phyloP scores from a whole-genome alignment of 2,888 invertebrate genomes.

The Amblyteles armatorius region DNA sequence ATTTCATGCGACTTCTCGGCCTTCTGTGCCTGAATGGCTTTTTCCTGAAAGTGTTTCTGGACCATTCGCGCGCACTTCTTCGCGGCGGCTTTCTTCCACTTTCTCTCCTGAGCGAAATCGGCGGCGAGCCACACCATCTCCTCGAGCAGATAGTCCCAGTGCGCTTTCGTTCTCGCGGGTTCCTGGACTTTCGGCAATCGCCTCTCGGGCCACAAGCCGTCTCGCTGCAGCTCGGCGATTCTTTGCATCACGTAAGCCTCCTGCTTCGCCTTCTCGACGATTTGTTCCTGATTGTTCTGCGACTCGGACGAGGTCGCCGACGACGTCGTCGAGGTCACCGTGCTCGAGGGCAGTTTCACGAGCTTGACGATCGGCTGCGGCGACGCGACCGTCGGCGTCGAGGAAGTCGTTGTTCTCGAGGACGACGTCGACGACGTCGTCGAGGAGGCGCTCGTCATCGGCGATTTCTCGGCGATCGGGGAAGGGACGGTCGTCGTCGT shows the following conservation, averaged over 20 bases:
- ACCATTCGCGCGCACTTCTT: constrained; percentile 97
- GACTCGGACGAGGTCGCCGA: constrained; percentile 77
- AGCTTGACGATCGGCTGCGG: constrained; percentile 82
- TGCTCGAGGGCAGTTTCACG: constrained; percentile 78
- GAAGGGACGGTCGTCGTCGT: constrained; percentile 63
- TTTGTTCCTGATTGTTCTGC: constrained; percentile 89
- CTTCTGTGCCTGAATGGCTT: constrained; percentile 94
- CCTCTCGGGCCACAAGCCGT: constrained; percentile 97
- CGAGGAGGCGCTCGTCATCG: constrained; percentile 64
- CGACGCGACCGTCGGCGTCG: constrained; percentile 60
- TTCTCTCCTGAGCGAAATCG: constrained; percentile 98
- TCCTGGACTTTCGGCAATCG: constrained; percentile 96
- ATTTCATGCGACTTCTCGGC: constrained; percentile 97
- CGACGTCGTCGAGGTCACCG: neutral
- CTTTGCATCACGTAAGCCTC: constrained; percentile 98
- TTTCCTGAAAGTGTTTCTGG: constrained; percentile 96
- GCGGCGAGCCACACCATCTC: constrained; percentile 99
- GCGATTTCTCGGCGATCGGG: constrained; percentile 82
- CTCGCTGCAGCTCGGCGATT: constrained; percentile 95
- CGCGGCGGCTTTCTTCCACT: constrained; percentile 98
- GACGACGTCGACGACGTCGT: constrained; percentile 28
- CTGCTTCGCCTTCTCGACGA: constrained; percentile 94
- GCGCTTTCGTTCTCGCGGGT: constrained; percentile 95
- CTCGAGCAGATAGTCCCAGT: constrained; percentile 99
- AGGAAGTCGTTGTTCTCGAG: constrained; percentile 52